Base-by-base conservation (phyloP, 2,888 invertebrate genomes). In the Eupithecia vulgata region DNA sequence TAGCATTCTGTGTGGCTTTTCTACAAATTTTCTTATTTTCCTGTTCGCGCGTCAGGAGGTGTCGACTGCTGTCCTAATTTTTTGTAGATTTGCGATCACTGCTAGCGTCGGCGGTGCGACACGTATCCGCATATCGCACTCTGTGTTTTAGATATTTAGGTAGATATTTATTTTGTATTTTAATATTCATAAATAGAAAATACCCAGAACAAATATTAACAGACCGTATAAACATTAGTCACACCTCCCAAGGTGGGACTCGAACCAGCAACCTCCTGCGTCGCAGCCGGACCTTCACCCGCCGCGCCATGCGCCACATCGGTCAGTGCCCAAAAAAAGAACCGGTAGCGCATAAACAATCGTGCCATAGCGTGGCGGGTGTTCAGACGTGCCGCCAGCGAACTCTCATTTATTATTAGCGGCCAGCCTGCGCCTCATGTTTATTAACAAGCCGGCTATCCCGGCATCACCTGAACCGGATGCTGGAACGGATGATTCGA, bases 361-460 rank as follows among this genome's bases (percentile, higher is more conserved):
- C 40, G 65, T 21, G 25, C 21, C 65, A 37, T 15, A 25, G 57
- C 68, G 59, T 30, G 30, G 37, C 35, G 35, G 70, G 62, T 37
- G 65, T 48, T 52, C 70, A 70, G 70, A 65, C 65, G 65, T 40
- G 65, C 65, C 40, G 65, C 25, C 65, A 25, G 67, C 71, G 67
- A 68, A 68, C 68, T 37, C 75, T 73, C 76, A 76, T 76, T 76
- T 76, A 76, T 76, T 76, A 76, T 76, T 76, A 76, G 68, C 71
- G 71, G 71, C 75, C 72, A 76, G 76, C 76, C 68, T 68, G 70
- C 68, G 71, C 73, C 75, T 80, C 79, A 79, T 80, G 80, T 80
- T 78, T 80, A 80, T 80, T 78, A 78, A 80, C 77, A 72, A 71
- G 74, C 65, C 73, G 69, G 70, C 75, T 76, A 76, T 70, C 78